Conservation (phyloP, 35 echinoderm and acorn worm species). For the Amphiura filiformis region DNA sequence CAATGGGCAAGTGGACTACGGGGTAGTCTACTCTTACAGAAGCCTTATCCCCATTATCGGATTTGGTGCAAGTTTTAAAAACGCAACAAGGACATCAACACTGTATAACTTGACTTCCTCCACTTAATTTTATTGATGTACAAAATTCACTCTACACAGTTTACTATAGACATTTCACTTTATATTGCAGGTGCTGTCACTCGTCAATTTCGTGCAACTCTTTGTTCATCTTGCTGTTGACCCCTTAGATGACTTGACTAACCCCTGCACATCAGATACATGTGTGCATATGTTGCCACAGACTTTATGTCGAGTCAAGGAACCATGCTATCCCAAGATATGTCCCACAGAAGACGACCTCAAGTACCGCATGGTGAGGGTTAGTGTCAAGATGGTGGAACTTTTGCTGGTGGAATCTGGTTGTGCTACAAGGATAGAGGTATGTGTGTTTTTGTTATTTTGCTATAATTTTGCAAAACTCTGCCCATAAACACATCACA, state of each 20-base stretch:
- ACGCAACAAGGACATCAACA: no score
- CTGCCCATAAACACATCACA: no score
- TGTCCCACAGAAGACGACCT: slow-evolving; percentile 81
- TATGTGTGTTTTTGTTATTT: no score
- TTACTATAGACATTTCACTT: no score
- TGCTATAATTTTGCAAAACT: no score
- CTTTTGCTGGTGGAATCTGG: slow-evolving; percentile 72
- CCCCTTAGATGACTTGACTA: slow-evolving; percentile 59
- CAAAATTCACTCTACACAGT: no score
- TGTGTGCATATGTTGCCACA: slow-evolving; percentile 80
- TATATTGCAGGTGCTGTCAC: slow-evolving; percentile 50
- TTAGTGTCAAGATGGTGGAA: slow-evolving; percentile 61
- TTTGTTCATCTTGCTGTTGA: slow-evolving; percentile 74
- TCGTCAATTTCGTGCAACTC: slow-evolving; percentile 61
- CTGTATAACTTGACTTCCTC: no score
- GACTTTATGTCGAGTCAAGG: slow-evolving; percentile 58
- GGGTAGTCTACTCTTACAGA: no score
- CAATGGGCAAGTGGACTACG: no score
- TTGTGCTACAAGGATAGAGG: slow-evolving; percentile 64
- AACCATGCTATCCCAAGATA: slow-evolving; percentile 48
- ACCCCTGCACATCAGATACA: slow-evolving; percentile 42
- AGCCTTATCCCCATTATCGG: no score
- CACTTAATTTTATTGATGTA: no score
- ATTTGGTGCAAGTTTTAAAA: no score
- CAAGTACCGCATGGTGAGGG: slow-evolving; percentile 87